Percentiles rank a stretch among this genome's conserved stretches.
phyloP scores from a whole-genome alignment of 2,797 vertebrate species.

The Coregonus ussuriensis region DNA sequence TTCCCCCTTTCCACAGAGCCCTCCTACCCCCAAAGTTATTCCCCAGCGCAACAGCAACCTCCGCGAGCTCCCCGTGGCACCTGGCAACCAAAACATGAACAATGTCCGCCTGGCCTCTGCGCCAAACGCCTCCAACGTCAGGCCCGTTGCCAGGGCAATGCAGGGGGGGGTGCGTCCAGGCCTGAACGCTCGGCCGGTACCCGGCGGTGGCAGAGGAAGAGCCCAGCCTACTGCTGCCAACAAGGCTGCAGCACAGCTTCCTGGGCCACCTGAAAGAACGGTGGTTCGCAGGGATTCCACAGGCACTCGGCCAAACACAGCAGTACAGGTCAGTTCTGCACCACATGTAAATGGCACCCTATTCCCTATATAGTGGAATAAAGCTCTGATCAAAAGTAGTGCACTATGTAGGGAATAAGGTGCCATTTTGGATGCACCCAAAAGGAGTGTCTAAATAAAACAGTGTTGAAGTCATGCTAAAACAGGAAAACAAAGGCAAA shows the following conservation, averaged over 20 bases:
- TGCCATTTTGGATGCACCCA: background rate
- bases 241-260: constrained; percentile 47
- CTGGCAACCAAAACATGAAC: constrained; percentile 78
- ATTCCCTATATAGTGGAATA: background rate
- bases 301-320: constrained; percentile 26
- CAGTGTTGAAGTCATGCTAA: background rate
- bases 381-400: background rate
- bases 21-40: constrained; percentile 75
- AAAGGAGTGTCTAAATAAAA: background rate
- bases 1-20: constrained; percentile 67
- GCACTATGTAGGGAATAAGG: no score
- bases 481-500: background rate
- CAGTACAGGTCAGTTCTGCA: constrained; percentile 60
- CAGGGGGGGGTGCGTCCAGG: constrained; percentile 65
- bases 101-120: constrained; percentile 68
- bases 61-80: constrained; percentile 91
- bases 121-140: constrained; percentile 75
- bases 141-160: constrained; percentile 72
- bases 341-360: background rate
- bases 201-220: constrained; percentile 61
- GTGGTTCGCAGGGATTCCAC: constrained; percentile 74
- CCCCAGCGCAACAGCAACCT: constrained; percentile 92
- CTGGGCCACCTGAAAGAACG: constrained; percentile 62
- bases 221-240: constrained; percentile 54
- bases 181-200: constrained; percentile 57